Evolutionary conservation across 2,797 vertebrate genomes (phyloP).

Genomic region (Paramormyrops hopkinsi): DNA sequence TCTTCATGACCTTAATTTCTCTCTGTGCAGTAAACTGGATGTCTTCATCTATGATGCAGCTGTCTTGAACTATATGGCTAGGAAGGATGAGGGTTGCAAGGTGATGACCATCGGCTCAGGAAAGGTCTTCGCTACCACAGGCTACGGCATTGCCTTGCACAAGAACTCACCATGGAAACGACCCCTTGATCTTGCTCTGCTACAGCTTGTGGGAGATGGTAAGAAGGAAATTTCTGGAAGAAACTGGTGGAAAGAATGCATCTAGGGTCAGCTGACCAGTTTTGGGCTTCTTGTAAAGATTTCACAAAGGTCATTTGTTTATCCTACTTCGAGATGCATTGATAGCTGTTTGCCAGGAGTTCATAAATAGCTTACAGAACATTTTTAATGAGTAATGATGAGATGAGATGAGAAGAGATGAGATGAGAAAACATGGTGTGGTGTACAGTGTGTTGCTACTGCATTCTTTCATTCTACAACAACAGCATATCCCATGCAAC

Average conservation of each 20-base stretch:
- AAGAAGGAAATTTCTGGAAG: slow-evolving; percentile 28
- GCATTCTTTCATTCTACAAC: neutral
- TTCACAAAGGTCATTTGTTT: neutral
- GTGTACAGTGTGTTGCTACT: neutral
- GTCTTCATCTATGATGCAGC: slow-evolving; percentile 89
- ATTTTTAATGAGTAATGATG: neutral
- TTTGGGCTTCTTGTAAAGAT: neutral
- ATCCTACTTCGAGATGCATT: neutral
- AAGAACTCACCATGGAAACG: slow-evolving; percentile 88
- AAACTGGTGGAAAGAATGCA: neutral
- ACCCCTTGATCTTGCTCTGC: slow-evolving; percentile 77
- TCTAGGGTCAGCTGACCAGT: neutral
- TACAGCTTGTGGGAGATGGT: slow-evolving; percentile 87
- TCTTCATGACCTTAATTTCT: neutral
- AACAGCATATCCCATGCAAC: neutral
- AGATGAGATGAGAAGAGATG: neutral
- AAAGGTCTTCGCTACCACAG: slow-evolving; percentile 85
- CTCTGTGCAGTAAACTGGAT: slow-evolving; percentile 73
- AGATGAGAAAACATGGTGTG: neutral
- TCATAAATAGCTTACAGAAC: neutral
- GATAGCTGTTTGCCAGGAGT: neutral
- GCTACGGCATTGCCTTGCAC: slow-evolving; percentile 82
- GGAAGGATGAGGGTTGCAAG: slow-evolving; percentile 87
- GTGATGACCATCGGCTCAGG: slow-evolving; percentile 86
- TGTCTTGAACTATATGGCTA: slow-evolving; percentile 87